These are phyloP conservation scores for Allygus modestus DNA, from an alignment of 2,888 invertebrate genomes.

Conservation along the genomic window DNA sequence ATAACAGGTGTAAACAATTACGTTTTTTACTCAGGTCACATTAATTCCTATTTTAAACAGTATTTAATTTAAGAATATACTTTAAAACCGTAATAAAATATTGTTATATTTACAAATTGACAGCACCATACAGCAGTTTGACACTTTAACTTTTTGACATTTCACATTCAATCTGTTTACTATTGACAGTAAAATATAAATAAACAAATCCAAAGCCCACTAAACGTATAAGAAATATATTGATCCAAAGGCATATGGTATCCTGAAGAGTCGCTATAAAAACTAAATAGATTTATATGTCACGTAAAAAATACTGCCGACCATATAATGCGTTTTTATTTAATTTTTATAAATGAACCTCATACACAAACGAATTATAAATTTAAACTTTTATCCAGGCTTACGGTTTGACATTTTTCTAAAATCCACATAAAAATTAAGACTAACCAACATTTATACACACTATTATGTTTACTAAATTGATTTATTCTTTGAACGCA, in stretches of 20 bases:
- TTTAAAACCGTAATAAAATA: neutral
- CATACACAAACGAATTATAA: neutral
- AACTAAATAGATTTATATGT: too few species aligned
- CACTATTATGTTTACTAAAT: neutral
- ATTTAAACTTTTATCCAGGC: neutral
- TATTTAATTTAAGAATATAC: neutral
- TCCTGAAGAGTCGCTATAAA: neutral
- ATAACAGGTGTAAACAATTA: slow-evolving; percentile 33
- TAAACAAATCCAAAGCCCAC: neutral
- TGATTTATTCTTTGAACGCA: neutral
- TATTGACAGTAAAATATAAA: neutral
- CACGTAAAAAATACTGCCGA: too few species aligned
- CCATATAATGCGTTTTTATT: neutral
- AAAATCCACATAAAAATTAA: slow-evolving; percentile 9
- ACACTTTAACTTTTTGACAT: neutral
- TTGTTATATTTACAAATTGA: neutral
- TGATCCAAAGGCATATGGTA: neutral
- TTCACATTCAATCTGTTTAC: neutral
- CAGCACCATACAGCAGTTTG: neutral
- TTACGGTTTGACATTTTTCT: neutral
- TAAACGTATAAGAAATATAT: neutral
- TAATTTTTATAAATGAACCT: neutral
- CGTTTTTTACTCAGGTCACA: neutral
- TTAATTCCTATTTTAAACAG: neutral
- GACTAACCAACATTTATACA: neutral